Percentiles rank a stretch among this genome's conserved stretches.
Evolutionary conservation across 2,113 vertebrate genomes (phyloP).

Genomic region (Corythoichthys haematopterus): DNA sequence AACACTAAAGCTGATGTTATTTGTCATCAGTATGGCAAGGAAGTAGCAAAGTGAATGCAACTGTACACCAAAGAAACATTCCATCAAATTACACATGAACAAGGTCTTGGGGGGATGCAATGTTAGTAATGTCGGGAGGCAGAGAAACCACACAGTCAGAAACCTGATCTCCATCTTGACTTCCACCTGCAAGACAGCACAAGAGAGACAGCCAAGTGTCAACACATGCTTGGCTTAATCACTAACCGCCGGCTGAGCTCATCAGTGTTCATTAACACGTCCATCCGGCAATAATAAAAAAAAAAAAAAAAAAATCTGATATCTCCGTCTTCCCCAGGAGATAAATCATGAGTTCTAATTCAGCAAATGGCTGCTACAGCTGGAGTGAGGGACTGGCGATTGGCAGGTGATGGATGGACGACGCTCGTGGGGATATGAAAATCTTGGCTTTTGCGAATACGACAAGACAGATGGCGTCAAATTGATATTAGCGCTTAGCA

Average conservation of each 20-base stretch:
- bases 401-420: slow-evolving; percentile 42
- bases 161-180: slow-evolving; percentile 87
- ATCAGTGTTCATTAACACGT: slow-evolving; percentile 62
- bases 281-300: slow-evolving; percentile 20
- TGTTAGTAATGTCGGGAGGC: slow-evolving; percentile 6
- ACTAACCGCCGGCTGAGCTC: slow-evolving; percentile 9
- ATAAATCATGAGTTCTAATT: slow-evolving; percentile 62
- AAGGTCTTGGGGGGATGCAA: slow-evolving; percentile 2
- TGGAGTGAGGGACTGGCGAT: slow-evolving; percentile 23
- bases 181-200: slow-evolving; percentile 81
- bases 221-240: neutral
- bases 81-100: slow-evolving; percentile 21
- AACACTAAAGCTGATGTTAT: neutral
- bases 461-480: slow-evolving; percentile 2
- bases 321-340: slow-evolving; percentile 39
- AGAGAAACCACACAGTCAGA: slow-evolving; percentile 48
- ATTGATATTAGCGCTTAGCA: neutral
- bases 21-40: slow-evolving; percentile 2
- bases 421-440: slow-evolving; percentile 11
- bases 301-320: slow-evolving; percentile 23
- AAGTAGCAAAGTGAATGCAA: neutral
- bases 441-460: slow-evolving; percentile 13
- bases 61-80: slow-evolving; percentile 11
- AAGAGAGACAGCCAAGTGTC: neutral
- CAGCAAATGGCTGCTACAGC: slow-evolving; percentile 46